A percentile compares a stretch with the other conserved stretches of the same genome.
Evolutionary conservation across 2,113 vertebrate species (phyloP).

Genomic region (Periophthalmus modestus): DNA sequence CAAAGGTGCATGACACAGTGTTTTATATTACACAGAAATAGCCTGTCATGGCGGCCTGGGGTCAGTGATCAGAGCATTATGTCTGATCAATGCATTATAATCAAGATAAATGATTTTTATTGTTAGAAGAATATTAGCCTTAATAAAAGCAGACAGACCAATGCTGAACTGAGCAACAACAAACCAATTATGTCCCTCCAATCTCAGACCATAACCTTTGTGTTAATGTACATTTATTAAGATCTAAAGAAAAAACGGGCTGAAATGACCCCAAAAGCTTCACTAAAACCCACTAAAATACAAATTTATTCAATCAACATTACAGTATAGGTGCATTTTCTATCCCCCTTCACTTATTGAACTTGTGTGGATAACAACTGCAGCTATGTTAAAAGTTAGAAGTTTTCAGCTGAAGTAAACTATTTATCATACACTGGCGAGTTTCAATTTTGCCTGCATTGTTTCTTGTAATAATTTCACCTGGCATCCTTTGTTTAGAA

Average conservation of each 20-base stretch:
- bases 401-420: not conserved
- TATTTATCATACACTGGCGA: not conserved
- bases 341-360: too few relatives aligned
- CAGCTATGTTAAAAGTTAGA: not conserved
- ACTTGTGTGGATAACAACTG: not conserved
- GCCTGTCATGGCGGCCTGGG: not conserved
- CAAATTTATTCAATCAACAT: too few relatives aligned
- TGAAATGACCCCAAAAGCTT: too few relatives aligned
- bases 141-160: too few relatives aligned
- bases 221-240: too few relatives aligned
- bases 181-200: too few relatives aligned
- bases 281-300: too few relatives aligned
- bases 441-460: not conserved
- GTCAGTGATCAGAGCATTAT: not conserved
- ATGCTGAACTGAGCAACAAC: too few relatives aligned
- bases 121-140: not conserved
- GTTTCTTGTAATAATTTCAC: constrained; percentile 2
- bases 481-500: not conserved
- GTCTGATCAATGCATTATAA: not conserved
- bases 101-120: not conserved
- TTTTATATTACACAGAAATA: not conserved
- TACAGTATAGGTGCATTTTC: too few relatives aligned
- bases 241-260: too few relatives aligned
- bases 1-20: not conserved
- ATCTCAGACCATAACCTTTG: too few relatives aligned